These are phyloP conservation scores for Pherbina coryleti DNA, from an alignment of 2,888 invertebrate genomes.

Conservation along the genomic window DNA sequence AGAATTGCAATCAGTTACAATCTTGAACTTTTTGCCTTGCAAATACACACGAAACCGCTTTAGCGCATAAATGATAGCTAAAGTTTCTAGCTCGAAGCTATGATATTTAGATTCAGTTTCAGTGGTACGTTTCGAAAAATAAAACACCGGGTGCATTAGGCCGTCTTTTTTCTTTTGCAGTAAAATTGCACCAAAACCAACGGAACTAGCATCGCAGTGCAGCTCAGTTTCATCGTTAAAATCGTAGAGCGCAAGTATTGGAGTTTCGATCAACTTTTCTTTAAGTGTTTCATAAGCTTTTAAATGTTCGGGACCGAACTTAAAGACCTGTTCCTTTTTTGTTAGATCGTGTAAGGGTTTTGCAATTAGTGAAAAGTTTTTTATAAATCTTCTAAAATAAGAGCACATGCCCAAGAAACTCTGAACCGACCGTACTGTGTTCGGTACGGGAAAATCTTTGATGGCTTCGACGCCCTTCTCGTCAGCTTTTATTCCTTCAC, in stretches of 20 bases:
- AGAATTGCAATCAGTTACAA: constrained; percentile 52
- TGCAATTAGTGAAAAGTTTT: constrained; percentile 47
- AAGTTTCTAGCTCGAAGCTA: constrained; percentile 54
- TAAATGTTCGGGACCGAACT: constrained; percentile 40
- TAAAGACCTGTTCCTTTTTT: constrained; percentile 42
- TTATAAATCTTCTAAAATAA: constrained; percentile 50
- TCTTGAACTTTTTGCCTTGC: constrained; percentile 51
- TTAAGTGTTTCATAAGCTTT: constrained; percentile 42
- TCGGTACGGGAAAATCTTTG: not conserved
- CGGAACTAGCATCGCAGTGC: constrained; percentile 54
- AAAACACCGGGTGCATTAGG: constrained; percentile 49
- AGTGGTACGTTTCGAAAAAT: constrained; percentile 55
- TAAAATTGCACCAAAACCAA: constrained; percentile 54
- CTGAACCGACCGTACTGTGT: constrained; percentile 12
- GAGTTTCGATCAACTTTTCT: constrained; percentile 39
- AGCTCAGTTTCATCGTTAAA: constrained; percentile 52
- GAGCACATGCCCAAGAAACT: constrained; percentile 32
- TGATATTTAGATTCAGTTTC: constrained; percentile 55
- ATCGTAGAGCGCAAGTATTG: constrained; percentile 54
- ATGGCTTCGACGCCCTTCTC: not conserved
- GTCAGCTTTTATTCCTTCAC: not conserved
- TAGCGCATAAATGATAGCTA: constrained; percentile 53
- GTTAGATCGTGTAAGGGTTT: constrained; percentile 57
- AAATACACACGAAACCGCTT: no score
- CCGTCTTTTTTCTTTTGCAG: constrained; percentile 49